Evolutionary conservation across 2,888 invertebrate genomes (phyloP).

Genomic region (Philopedon plagiatum): DNA sequence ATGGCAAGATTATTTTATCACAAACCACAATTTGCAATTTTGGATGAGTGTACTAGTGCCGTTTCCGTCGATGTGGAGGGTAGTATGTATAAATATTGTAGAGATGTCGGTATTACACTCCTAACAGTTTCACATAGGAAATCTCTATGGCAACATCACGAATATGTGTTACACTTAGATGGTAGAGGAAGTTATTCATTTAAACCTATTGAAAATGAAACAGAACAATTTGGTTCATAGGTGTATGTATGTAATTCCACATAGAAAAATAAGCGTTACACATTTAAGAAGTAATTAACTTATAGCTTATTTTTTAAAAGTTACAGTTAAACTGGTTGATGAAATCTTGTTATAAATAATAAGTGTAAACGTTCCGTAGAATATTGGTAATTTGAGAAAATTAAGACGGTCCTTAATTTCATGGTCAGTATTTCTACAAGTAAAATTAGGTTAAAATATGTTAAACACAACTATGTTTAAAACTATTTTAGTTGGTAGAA

Average conservation of each 20-base stretch:
- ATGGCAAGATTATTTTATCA: constrained; percentile 99
- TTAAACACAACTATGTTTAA: constrained; percentile 9
- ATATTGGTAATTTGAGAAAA: not conserved
- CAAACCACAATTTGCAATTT: constrained; percentile 97
- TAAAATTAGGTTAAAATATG: not conserved
- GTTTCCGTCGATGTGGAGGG: constrained; percentile 99
- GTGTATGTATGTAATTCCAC: not conserved
- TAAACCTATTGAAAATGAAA: constrained; percentile 86
- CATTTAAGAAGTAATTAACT: not conserved
- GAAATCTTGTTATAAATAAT: not conserved
- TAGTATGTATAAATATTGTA: constrained; percentile 95
- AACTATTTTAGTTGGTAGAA: no score
- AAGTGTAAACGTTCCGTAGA: not conserved
- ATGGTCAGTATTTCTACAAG: constrained; percentile 2
- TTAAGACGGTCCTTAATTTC: not conserved
- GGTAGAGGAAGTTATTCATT: constrained; percentile 93
- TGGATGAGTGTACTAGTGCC: constrained; percentile 99
- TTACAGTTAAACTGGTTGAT: not conserved
- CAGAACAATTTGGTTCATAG: constrained; percentile 92
- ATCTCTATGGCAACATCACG: constrained; percentile 97
- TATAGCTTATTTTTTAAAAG: not conserved
- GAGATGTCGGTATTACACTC: constrained; percentile 89
- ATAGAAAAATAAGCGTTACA: not conserved
- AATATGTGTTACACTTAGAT: constrained; percentile 96
- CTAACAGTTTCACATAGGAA: constrained; percentile 98